phyloP scores from a whole-genome alignment of 2,888 invertebrate genomes.

The Scelioninae gen. 1 region DNA sequence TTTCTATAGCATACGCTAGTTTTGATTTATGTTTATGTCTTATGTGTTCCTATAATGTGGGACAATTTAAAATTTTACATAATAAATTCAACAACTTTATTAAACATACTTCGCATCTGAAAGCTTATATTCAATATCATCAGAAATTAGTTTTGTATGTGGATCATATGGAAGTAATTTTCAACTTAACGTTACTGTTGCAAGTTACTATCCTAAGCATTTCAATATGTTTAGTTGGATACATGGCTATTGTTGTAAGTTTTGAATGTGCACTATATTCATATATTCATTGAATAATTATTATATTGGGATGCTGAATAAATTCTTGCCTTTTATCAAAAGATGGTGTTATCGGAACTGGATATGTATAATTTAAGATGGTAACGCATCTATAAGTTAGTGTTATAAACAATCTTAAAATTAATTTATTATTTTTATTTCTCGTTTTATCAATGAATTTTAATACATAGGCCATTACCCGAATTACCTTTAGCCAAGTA shows the following conservation, averaged over 20 bases:
- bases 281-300: too few relatives aligned
- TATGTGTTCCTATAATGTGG: conserved; percentile 23
- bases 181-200: conserved; percentile 30
- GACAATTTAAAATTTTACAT: conserved; percentile 41
- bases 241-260: conserved; percentile 45
- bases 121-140: conserved; percentile 35
- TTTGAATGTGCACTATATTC: too few relatives aligned
- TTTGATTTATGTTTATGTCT: conserved; percentile 42
- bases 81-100: background rate
- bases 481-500: too few relatives aligned
- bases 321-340: too few relatives aligned
- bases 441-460: too few relatives aligned
- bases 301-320: too few relatives aligned
- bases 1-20: conserved; percentile 28
- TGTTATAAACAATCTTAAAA: too few relatives aligned
- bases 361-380: too few relatives aligned
- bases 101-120: background rate
- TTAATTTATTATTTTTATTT: too few relatives aligned
- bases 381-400: too few relatives aligned
- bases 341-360: too few relatives aligned
- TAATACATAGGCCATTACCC: too few relatives aligned
- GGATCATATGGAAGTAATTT: conserved; percentile 40
- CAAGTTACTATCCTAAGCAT: conserved; percentile 40
- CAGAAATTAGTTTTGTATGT: conserved; percentile 32
- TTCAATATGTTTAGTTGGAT: conserved; percentile 48